Evolutionary conservation across 2,888 invertebrate genomes (phyloP), one percentile per base, ranked within the genome.

Genomic region (Fabriciana adippe): DNA sequence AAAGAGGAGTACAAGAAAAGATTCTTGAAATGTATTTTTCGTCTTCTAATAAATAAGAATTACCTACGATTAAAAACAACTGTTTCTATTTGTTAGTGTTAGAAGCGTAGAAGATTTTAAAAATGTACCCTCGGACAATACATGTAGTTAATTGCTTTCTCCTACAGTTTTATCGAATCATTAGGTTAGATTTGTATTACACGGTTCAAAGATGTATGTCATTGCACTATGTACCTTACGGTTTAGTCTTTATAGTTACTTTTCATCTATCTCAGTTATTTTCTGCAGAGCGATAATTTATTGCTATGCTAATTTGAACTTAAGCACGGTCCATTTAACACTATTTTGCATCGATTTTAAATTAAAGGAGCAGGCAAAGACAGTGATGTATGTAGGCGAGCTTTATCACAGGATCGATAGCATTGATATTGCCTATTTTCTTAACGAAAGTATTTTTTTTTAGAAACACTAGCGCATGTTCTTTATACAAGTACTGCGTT

Each of bases 141-240:
- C 57, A 55, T 51, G 45, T 61, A 51, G 57, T 54, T 66, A 70
- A 70, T 70, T 68, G 68, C 67, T 65, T 70, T 64, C 66, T 66
- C 63, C 21, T 26, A 69, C 35, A 62, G 66, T 66, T 66, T 64
- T 70, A 62, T 69, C 60, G 67, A 68, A 61, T 62, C 64, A 68
- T 72, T 68, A 64, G 66, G 70, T 72, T 70, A 72, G 66, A 65
- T 65, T 65, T 65, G 65, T 67, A 56, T 56, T 55, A 35, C 59
- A 54, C 41, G 63, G 48, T 65, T 61, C 62, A 57, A 61, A 56
- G 55, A 55, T 59, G 50, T 51, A 45, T 59, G 47, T 21, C 55
- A 15, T 55, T 16, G 15, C n/a, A 59, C 48, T 48, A 18, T 66
- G 35, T 60, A 48, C 21, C 53, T 47, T 66, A 16, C 31, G 14